Percentiles rank a stretch among this genome's conserved stretches.
Evolutionary conservation across 2,888 invertebrate species (phyloP).

Genomic region (Tetranychus truncatus): DNA sequence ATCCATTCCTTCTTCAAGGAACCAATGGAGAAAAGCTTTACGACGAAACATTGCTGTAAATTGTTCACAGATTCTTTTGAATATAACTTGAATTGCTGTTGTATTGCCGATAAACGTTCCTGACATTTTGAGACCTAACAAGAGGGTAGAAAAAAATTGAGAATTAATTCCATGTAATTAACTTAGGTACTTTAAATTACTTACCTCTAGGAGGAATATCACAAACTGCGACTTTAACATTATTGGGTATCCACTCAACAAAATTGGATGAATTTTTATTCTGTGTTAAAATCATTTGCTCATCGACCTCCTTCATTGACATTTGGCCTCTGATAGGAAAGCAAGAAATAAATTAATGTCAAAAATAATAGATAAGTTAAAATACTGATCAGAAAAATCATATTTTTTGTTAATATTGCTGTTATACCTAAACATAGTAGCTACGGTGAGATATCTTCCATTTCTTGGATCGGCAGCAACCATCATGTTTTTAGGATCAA

Average conservation of each 20-base stretch:
- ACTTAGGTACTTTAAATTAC: not conserved
- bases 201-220: constrained; percentile 55
- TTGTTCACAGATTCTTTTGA: constrained; percentile 45
- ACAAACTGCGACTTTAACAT: constrained; percentile 27
- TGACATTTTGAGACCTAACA: constrained; percentile 63
- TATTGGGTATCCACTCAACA: constrained; percentile 35
- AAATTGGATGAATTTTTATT: constrained; percentile 36
- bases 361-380: not conserved
- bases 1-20: constrained; percentile 29
- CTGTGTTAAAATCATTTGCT: constrained; percentile 35
- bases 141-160: not conserved
- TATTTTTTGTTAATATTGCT: not conserved
- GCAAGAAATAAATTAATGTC: not conserved
- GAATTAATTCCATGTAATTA: not conserved
- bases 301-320: constrained; percentile 77
- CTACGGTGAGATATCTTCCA: constrained; percentile 42
- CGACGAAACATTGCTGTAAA: constrained; percentile 39
- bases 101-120: constrained; percentile 74
- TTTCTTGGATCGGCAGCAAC: constrained; percentile 39
- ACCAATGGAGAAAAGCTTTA: constrained; percentile 39
- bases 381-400: not conserved
- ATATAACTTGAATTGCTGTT: constrained; percentile 72
- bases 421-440: constrained; percentile 40
- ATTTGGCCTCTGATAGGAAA: constrained; percentile 44
- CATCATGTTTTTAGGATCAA: constrained; percentile 42